Percentiles rank a stretch among this genome's conserved stretches.
phyloP scores from a whole-genome alignment of 53 echinoderm and acorn worm genomes.

The Arbacia lixula region DNA sequence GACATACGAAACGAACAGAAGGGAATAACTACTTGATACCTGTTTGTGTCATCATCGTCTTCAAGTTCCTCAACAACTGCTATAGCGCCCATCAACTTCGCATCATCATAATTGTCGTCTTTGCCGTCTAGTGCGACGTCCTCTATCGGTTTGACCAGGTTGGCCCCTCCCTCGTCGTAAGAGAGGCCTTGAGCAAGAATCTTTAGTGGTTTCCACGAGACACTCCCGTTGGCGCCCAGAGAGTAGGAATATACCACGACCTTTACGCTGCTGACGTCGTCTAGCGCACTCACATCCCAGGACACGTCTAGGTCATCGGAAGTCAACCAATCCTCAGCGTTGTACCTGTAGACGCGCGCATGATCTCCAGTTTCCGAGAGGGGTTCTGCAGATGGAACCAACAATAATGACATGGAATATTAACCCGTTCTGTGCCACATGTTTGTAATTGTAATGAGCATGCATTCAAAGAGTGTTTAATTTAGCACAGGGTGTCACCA shows the following conservation, averaged over 20 bases:
- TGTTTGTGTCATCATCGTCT: no score
- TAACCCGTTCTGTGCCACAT: no score
- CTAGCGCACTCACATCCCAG: conserved; percentile 12
- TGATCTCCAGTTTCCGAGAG: no score
- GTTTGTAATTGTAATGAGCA: no score
- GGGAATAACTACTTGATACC: no score
- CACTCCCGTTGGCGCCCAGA: conserved; percentile 10
- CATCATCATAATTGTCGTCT: no score
- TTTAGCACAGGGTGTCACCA: no score
- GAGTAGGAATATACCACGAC: conserved; percentile 64
- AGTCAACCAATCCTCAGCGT: conserved; percentile 8
- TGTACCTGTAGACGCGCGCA: no score
- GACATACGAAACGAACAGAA: no score
- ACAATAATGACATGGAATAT: no score
- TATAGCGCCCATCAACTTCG: conserved; percentile 10
- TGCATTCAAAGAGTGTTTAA: no score
- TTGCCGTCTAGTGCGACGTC: neutral
- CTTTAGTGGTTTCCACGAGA: conserved; percentile 41
- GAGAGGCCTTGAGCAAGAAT: conserved; percentile 31
- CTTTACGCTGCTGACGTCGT: conserved; percentile 48
- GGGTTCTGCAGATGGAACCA: no score
- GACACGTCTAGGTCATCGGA: conserved; percentile 9
- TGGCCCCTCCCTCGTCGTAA: conserved; percentile 5
- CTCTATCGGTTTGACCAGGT: conserved; percentile 19
- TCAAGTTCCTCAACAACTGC: conserved; percentile 9